These are phyloP conservation scores for Syncerus caffer DNA, from an alignment of 2,797 vertebrate genomes.

Conservation along the genomic window DNA sequence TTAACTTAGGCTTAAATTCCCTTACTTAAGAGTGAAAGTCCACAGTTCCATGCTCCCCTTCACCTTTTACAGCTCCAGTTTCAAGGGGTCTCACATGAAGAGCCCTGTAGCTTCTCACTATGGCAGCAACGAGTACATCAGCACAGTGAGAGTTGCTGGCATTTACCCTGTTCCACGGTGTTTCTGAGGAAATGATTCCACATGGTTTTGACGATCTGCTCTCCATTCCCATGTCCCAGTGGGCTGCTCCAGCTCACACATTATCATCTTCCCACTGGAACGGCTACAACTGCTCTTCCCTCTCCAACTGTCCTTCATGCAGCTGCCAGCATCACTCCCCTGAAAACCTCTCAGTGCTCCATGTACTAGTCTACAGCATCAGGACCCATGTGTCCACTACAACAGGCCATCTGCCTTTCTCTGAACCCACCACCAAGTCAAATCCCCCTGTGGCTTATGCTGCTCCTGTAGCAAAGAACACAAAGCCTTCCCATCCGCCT, in stretches of 20 bases:
- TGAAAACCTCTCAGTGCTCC: background rate
- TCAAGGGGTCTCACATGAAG: background rate
- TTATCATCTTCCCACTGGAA: background rate
- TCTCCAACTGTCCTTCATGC: fast-evolving
- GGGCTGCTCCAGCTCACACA: background rate
- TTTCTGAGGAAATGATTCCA: fast-evolving
- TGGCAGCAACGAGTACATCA: background rate
- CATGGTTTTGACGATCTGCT: fast-evolving
- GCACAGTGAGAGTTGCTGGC: background rate
- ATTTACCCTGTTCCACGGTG: background rate
- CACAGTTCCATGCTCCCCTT: background rate
- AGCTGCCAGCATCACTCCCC: background rate
- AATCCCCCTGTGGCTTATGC: background rate
- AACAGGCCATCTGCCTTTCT: background rate
- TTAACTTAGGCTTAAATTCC: background rate
- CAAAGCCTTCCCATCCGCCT: background rate
- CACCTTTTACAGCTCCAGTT: background rate
- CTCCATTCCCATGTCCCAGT: fast-evolving
- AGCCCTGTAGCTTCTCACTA: background rate
- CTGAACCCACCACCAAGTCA: background rate
- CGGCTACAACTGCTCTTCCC: background rate
- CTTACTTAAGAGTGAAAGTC: background rate
- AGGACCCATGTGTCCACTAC: background rate
- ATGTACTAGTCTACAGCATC: background rate
- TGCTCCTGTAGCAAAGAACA: background rate